phyloP scores from a whole-genome alignment of 2,113 vertebrate species.

The Onychostruthus taczanowskii region DNA sequence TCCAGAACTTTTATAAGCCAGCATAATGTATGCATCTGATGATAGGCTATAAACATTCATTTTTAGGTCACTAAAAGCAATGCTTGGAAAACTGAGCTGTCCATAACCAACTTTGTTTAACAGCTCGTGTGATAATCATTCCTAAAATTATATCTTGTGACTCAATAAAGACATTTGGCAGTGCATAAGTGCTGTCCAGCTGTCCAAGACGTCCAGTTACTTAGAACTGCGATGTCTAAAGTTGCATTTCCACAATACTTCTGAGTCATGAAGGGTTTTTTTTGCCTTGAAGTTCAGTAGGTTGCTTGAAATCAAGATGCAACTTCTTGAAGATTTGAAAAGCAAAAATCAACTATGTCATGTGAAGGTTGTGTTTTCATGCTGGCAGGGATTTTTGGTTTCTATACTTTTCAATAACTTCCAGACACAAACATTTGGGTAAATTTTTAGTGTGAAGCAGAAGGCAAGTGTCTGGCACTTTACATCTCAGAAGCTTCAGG shows the following conservation, averaged over 20 bases:
- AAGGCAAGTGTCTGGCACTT: background rate
- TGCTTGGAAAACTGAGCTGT: background rate
- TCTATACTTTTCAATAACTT: background rate
- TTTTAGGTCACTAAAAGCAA: background rate
- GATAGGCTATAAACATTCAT: background rate
- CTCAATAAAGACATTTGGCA: background rate
- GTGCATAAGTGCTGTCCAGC: background rate
- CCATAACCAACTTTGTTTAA: background rate
- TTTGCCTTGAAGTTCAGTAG: background rate
- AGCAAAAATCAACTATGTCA: background rate
- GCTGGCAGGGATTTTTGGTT: background rate
- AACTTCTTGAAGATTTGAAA: background rate
- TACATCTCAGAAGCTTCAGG: background rate
- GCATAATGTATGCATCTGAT: background rate
- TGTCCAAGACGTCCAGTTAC: background rate
- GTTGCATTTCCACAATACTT: background rate
- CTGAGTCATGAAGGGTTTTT: background rate
- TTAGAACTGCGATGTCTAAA: background rate
- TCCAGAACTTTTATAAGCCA: constrained; percentile 1
- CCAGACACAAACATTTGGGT: background rate
- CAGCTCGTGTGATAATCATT: background rate
- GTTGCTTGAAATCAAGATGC: background rate
- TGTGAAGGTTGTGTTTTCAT: background rate
- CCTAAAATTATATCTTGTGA: background rate
- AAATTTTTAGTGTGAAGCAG: background rate